Evolutionary conservation across 2,888 invertebrate species (phyloP), one percentile per base, ranked within the genome.

Genomic region (Drosophila helvetica): DNA sequence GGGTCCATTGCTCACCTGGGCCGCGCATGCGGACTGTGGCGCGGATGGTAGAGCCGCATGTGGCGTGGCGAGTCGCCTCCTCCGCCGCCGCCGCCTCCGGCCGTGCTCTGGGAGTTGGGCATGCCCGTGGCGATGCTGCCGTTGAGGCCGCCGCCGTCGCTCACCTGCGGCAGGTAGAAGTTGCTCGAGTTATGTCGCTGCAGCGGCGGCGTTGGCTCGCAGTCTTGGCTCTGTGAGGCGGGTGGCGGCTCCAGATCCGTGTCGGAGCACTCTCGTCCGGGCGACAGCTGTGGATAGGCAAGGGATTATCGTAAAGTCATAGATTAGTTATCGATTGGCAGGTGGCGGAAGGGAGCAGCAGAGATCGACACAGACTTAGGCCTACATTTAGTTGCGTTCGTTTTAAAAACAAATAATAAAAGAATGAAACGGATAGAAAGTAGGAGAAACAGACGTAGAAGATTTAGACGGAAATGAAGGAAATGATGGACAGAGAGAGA

Each of bases 161-260:
- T 93, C 83, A 94, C 93, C 68, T 95, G 95, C 69, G 96, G 96
- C 91, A 96, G 94, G 93, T 97, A 97, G 93, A 98, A 95, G 93
- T 97, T 97, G 85, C 95, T 96, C 66, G 97, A 97, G 87, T 97
- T 97, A 89, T 96, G 96, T 82, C 97, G 94, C 92, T 97, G 96
- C 78, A 96, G 92, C 62, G 96, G 96, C 53, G 97, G 98, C 80
- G 98, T 97, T 9, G 98, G 97, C 92, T 98, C 97, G 93, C 97
- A 98, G 93, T 98, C 98, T 85, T 96, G 96, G 57, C 96, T 96
- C 93, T 97, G 97, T 55, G 97, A 97, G 54, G 97, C 97, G 33
- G 96, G 96, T 96, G 96, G 96, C n/a, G 96, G 96, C 78, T 97
- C 97, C 94, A 96, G 94, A 88, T 97, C 97, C 79, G 96, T 94